A percentile compares a stretch with the other conserved stretches of the same genome.
phyloP scores from a whole-genome alignment of 2,797 vertebrate species.

The Macropodus opercularis region DNA sequence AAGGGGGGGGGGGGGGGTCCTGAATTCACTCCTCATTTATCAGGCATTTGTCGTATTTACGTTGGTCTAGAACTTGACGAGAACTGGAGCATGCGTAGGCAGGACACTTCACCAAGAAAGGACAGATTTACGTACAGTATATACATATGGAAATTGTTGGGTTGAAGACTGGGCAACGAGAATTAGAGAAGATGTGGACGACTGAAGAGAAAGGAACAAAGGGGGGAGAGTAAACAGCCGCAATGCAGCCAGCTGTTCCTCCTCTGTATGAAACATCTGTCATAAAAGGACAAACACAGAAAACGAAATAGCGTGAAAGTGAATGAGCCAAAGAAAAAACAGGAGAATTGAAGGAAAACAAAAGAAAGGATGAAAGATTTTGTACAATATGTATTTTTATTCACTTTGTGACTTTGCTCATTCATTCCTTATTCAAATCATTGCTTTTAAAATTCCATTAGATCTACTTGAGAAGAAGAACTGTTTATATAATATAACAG shows the following conservation, averaged over 20 bases:
- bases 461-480: too few relatives aligned
- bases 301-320: conserved; percentile 3
- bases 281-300: conserved; percentile 19
- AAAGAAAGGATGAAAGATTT: neutral
- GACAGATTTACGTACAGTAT: neutral
- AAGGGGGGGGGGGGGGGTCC: neutral
- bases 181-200: conserved; percentile 13
- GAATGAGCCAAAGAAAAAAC: neutral
- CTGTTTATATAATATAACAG: too few relatives aligned
- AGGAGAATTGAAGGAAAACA: neutral
- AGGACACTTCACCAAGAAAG: too few relatives aligned
- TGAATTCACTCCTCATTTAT: conserved; percentile 38
- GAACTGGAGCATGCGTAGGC: too few relatives aligned
- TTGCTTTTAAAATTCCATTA: too few relatives aligned
- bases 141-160: conserved; percentile 4
- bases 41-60: conserved; percentile 40
- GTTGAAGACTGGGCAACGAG: conserved; percentile 22
- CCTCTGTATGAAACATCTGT: conserved; percentile 64
- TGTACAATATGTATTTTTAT: too few relatives aligned
- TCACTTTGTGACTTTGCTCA: too few relatives aligned
- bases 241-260: conserved; percentile 70
- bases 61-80: too few relatives aligned
- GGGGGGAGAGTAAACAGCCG: conserved; percentile 65
- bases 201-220: conserved; percentile 35
- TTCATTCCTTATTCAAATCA: too few relatives aligned